Evolutionary conservation across 2,113 vertebrate genomes (phyloP).

Genomic region (Prietella phreatophila): DNA sequence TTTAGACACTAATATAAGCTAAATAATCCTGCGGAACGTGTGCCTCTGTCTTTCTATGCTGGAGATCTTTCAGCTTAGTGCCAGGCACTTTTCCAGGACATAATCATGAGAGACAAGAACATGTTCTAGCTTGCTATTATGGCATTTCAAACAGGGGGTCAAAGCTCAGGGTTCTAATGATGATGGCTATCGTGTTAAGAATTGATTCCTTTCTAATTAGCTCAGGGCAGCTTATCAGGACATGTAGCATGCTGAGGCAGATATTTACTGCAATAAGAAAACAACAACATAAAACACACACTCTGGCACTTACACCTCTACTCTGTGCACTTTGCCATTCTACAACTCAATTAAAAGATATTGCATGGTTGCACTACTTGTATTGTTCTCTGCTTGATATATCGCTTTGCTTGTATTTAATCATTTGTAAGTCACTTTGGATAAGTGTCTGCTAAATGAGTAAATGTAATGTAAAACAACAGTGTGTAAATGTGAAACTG

Average conservation of each 20-base stretch:
- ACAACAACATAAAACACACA: background rate
- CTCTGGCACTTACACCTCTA: no score
- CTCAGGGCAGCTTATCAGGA: background rate
- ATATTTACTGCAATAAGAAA: background rate
- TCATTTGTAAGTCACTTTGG: no score
- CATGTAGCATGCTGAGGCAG: background rate
- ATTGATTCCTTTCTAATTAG: background rate
- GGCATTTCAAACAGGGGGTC: background rate
- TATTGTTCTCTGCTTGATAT: no score
- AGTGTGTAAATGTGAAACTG: background rate
- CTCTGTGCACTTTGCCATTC: no score
- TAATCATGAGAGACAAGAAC: constrained; percentile 18
- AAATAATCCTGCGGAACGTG: constrained; percentile 13
- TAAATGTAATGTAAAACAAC: background rate
- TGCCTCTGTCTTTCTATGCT: background rate
- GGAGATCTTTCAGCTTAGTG: constrained; percentile 11
- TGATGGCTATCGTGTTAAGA: background rate
- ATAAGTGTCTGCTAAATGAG: no score
- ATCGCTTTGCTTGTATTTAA: no score
- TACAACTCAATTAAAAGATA: no score
- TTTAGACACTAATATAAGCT: constrained; percentile 9
- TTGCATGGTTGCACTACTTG: no score
- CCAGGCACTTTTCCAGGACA: constrained; percentile 20
- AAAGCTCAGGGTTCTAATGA: background rate
- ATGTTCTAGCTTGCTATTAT: background rate